Base-by-base conservation (phyloP, 30 jellyfish, hydroid and myxozoan species). In the Morbakka virulenta region DNA sequence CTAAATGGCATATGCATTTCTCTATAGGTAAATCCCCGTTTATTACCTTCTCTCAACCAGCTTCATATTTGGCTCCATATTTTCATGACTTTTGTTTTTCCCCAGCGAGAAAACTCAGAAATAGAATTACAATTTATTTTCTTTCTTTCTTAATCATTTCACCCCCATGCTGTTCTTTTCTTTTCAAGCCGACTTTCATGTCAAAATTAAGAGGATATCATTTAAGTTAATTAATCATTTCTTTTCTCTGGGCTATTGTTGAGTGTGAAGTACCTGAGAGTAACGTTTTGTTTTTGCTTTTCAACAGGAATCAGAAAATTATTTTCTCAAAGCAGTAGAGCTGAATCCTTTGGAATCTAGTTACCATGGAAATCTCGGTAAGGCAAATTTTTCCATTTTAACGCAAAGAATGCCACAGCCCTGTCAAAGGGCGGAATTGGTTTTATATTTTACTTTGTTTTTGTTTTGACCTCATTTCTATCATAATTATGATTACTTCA, bases 341-440 rank as follows among this genome's bases (percentile, higher is more conserved):
- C 48, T 89, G 50, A 29, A 52, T 29, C 97, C 97, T 32, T 32
- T 32, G 20, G 85, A 89, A n/a, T 57, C 97, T n/a, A 28, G 78
- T n/a, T 70, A 88, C 26, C 25, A 65, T 32, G 97, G 97, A 27
- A 89, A 76, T 49, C 83, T 89, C 29, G 97, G 97, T 88, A 65
- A 31, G 89, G 64, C 20, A 28, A 31, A n/a, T n/a, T n/a, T 0
- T 26, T 50, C 70, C 74, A 32, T 33, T 33, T 12, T 50, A 52
- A 21, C 4, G n/a, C 2, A 28, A 49, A 13, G 28, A 35, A 3
- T 26, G 72, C 69, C 4, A 13, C 22, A 27, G 30, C 11, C 30
- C 11, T 4, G n/a, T n/a, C n/a, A n/a, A n/a, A n/a, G n/a, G n/a
- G n/a, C n/a, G n/a, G n/a, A n/a, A n/a, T n/a, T n/a, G n/a, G n/a